Percentiles rank a stretch among this genome's conserved stretches.
Conservation (phyloP, 1,140 invertebrate species). For the Goniozus legneri region DNA sequence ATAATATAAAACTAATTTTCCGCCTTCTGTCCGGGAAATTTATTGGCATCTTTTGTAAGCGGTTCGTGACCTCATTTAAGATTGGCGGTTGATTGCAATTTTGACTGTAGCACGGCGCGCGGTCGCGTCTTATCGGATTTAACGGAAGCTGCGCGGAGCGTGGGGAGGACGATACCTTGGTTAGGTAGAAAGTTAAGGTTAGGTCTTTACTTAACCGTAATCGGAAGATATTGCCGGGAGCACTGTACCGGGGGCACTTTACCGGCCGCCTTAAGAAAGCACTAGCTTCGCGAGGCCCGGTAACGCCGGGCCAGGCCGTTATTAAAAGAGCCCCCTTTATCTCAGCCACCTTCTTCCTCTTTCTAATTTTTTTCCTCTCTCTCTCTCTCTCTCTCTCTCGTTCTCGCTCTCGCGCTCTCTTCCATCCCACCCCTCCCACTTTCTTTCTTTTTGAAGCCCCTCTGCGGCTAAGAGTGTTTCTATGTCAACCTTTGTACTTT, state of each 20-base stretch:
- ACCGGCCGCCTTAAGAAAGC: slow-evolving; percentile 50
- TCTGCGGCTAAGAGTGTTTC: slow-evolving; percentile 37
- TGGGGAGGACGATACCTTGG: slow-evolving; percentile 28
- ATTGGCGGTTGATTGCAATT: slow-evolving; percentile 39
- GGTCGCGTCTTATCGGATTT: slow-evolving; percentile 43
- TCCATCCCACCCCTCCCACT: slow-evolving; percentile 5
- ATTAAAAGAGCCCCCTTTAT: slow-evolving; percentile 51
- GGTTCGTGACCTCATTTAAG: slow-evolving; percentile 28
- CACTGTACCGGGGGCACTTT: slow-evolving; percentile 52
- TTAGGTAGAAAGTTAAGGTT: slow-evolving; percentile 41
- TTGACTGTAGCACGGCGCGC: slow-evolving; percentile 26
- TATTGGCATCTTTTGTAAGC: too few species aligned
- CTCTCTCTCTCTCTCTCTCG: slow-evolving; percentile 4
- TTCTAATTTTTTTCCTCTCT: not conserved
- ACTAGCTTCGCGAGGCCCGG: slow-evolving; percentile 33
- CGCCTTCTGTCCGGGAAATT: too few species aligned
- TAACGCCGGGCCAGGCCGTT: slow-evolving; percentile 44
- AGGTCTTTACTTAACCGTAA: slow-evolving; percentile 53
- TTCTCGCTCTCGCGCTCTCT: not conserved
- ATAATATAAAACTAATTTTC: too few species aligned
- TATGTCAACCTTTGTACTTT: slow-evolving; percentile 46
- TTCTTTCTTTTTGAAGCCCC: slow-evolving; percentile 23
- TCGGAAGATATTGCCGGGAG: slow-evolving; percentile 54
- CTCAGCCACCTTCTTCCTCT: slow-evolving; percentile 23
- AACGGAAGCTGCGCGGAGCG: slow-evolving; percentile 20